phyloP scores from a whole-genome alignment of 2,113 vertebrate genomes.

The Jacana jacana region DNA sequence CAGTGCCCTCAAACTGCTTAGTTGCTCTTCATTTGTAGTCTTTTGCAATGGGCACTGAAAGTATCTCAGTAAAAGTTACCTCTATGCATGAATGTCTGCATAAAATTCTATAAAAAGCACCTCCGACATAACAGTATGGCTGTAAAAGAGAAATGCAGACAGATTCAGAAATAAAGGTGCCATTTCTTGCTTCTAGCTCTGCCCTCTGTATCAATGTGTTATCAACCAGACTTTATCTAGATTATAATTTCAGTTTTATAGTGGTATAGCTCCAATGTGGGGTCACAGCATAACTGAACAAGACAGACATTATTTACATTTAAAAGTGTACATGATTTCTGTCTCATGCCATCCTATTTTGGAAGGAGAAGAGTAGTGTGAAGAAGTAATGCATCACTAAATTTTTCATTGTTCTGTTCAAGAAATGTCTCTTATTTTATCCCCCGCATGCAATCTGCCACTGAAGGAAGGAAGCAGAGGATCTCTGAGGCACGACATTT shows the following conservation, averaged over 20 bases:
- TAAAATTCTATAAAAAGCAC: background rate
- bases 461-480: background rate
- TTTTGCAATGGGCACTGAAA: background rate
- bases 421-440: background rate
- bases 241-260: conserved; percentile 2
- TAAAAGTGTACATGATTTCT: background rate
- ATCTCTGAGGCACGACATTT: background rate
- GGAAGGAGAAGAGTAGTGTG: background rate
- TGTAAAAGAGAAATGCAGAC: background rate
- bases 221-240: background rate
- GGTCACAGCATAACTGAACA: background rate
- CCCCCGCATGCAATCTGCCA: background rate
- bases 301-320: background rate
- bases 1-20: background rate
- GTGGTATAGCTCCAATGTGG: background rate
- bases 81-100: background rate
- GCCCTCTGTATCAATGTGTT: background rate
- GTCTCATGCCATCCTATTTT: background rate
- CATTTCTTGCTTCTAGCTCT: background rate
- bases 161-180: background rate
- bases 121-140: background rate
- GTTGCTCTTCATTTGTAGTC: background rate
- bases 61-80: background rate
- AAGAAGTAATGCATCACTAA: background rate
- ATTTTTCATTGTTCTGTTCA: background rate